These are phyloP conservation scores for Chironomus striatipennis DNA, from an alignment of 1,140 invertebrate genomes.

Conservation along the genomic window DNA sequence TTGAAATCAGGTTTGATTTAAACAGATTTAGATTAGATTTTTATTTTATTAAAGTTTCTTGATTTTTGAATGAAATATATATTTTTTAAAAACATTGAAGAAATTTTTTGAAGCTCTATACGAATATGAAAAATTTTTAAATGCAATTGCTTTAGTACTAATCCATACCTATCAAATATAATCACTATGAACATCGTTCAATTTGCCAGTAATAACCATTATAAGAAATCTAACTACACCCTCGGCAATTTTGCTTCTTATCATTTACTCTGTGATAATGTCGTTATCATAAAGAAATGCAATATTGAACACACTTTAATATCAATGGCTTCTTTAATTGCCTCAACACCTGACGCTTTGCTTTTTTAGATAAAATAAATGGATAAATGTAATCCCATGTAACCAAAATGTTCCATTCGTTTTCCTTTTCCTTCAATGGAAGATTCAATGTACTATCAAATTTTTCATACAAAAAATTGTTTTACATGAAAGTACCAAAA, in stretches of 20 bases:
- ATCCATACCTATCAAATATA: constrained; percentile 30
- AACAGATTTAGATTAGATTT: neutral
- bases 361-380: neutral
- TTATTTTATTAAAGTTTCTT: constrained; percentile 38
- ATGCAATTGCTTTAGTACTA: too few relatives aligned
- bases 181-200: constrained; percentile 44
- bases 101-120: too few relatives aligned
- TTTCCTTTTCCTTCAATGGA: too few relatives aligned
- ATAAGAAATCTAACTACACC: constrained; percentile 68
- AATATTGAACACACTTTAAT: constrained; percentile 75
- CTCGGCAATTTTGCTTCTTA: constrained; percentile 53
- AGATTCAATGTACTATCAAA: too few relatives aligned
- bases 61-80: constrained; percentile 63
- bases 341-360: constrained; percentile 44
- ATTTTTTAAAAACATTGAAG: too few relatives aligned
- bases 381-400: too few relatives aligned
- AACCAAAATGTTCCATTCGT: too few relatives aligned
- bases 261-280: constrained; percentile 59
- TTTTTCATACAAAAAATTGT: too few relatives aligned
- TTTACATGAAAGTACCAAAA: too few relatives aligned
- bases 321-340: constrained; percentile 59
- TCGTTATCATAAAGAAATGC: constrained; percentile 72
- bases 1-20: constrained; percentile 54
- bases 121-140: too few relatives aligned
- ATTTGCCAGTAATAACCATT: constrained; percentile 70